Percentiles rank a stretch among this genome's conserved stretches.
phyloP scores from a whole-genome alignment of 1,140 invertebrate species.

The Prorops nasuta region DNA sequence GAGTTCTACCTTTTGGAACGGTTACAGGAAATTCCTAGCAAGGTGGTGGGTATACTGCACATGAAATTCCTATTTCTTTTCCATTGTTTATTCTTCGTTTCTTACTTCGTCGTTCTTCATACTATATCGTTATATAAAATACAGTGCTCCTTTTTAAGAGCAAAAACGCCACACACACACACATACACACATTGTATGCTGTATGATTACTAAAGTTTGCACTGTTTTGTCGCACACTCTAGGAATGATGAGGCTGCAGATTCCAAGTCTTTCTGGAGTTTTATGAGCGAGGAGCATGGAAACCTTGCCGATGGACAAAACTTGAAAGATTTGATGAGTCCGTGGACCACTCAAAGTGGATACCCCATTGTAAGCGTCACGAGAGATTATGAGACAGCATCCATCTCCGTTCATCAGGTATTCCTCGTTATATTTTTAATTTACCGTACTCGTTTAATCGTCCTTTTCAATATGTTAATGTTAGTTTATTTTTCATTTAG shows the following conservation, averaged over 20 bases:
- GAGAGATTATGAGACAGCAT: conserved; percentile 54
- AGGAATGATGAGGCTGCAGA: conserved; percentile 60
- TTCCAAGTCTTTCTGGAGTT: conserved; percentile 63
- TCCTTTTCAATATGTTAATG: background rate
- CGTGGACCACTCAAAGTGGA: conserved; percentile 66
- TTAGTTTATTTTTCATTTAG: conserved; percentile 22
- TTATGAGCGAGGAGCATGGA: conserved; percentile 57
- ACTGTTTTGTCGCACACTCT: too few species aligned
- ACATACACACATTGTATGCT: too few species aligned
- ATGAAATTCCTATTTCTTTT: too few species aligned
- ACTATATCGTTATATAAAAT: too few species aligned
- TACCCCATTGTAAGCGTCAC: conserved; percentile 66
- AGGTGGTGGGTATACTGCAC: conserved; percentile 39
- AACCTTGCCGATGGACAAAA: conserved; percentile 37
- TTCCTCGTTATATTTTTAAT: background rate
- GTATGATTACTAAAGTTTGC: too few species aligned
- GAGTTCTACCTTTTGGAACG: conserved; percentile 60
- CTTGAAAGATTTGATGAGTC: conserved; percentile 58
- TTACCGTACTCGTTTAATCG: background rate
- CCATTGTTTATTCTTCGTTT: too few species aligned
- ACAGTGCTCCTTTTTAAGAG: too few species aligned
- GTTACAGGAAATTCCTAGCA: conserved; percentile 54
- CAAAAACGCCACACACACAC: too few species aligned
- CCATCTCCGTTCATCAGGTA: conserved; percentile 55
- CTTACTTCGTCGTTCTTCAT: too few species aligned